Conservation (phyloP, 1,140 invertebrate species). For the Cyphomyrmex costatus region DNA sequence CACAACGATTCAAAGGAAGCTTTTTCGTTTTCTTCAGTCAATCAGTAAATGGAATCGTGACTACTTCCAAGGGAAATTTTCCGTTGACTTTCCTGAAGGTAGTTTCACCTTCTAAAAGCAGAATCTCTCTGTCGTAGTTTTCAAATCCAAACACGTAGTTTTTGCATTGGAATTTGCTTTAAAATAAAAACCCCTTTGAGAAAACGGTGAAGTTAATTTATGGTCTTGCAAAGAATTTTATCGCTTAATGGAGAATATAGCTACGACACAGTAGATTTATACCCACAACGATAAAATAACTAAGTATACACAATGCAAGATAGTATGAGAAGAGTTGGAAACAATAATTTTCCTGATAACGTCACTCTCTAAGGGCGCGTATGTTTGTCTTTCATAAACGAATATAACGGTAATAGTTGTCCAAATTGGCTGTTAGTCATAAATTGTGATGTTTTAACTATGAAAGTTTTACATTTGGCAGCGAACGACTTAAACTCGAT, state of each 20-base stretch:
- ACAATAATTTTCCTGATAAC: conserved; percentile 4
- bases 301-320: not conserved
- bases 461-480: conserved; percentile 24
- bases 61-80: conserved; percentile 32
- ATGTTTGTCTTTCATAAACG: conserved; percentile 7
- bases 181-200: not conserved
- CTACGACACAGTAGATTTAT: not conserved
- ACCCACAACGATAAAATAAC: not conserved
- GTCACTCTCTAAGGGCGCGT: not conserved
- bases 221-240: not conserved
- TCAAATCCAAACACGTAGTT: conserved; percentile 28
- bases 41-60: conserved; percentile 26
- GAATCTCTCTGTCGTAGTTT: not conserved
- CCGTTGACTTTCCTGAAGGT: conserved; percentile 3
- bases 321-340: not conserved
- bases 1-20: not conserved
- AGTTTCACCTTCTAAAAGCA: conserved; percentile 14
- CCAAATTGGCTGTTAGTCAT: not conserved
- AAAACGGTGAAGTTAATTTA: conserved; percentile 9
- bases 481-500: conserved; percentile 24
- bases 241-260: not conserved
- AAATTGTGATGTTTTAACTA: not conserved
- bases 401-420: not conserved
- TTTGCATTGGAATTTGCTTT: not conserved
- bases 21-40: not conserved